These are phyloP conservation scores for Teinopalpus imperialis DNA, from an alignment of 2,888 invertebrate genomes.

Conservation along the genomic window DNA sequence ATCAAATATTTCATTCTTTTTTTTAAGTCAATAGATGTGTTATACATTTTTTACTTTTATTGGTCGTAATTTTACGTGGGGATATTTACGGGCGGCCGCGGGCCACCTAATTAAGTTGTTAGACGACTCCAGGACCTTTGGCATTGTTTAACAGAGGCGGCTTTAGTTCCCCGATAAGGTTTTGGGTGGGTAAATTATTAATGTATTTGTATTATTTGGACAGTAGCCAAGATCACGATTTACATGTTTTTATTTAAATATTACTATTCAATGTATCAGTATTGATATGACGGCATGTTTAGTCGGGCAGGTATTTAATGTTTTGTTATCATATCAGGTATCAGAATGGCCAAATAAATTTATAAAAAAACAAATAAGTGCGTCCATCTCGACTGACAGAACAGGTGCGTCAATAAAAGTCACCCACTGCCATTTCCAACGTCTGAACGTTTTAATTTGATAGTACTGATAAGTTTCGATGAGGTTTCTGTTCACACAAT, in stretches of 20 bases:
- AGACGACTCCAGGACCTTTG: conserved; percentile 63
- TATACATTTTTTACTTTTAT: conserved; percentile 80
- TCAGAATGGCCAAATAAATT: conserved; percentile 11
- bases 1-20: conserved; percentile 71
- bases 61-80: conserved; percentile 79
- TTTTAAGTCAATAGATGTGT: conserved; percentile 80
- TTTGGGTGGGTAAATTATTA: conserved; percentile 52
- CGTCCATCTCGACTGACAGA: conserved; percentile 18
- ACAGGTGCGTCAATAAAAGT: conserved; percentile 46
- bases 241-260: conserved; percentile 7
- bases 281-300: too few relatives aligned
- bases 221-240: conserved; percentile 52
- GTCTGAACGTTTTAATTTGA: conserved; percentile 31
- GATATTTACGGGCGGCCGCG: conserved; percentile 78
- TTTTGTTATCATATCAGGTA: too few relatives aligned
- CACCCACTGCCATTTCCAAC: conserved; percentile 42
- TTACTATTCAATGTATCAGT: conserved; percentile 5
- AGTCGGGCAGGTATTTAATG: not conserved
- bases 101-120: conserved; percentile 81
- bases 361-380: conserved; percentile 13
- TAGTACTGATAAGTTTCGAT: not conserved
- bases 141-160: conserved; percentile 70
- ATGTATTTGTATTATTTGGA: conserved; percentile 60
- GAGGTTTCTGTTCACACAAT: not conserved
- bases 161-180: conserved; percentile 66